phyloP scores from a whole-genome alignment of 2,888 invertebrate genomes.

The Philereme transversata region DNA sequence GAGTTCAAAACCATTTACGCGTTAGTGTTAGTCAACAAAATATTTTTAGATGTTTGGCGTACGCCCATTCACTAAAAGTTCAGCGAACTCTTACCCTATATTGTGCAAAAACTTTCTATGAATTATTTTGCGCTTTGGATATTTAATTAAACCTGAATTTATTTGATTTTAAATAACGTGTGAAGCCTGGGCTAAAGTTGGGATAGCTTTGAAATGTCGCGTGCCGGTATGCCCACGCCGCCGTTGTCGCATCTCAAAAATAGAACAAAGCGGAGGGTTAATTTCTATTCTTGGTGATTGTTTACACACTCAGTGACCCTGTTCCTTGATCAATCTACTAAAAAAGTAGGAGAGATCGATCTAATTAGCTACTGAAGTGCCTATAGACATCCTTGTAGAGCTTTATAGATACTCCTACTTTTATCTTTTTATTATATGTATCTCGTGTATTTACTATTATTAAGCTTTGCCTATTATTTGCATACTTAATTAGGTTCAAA shows the following conservation, averaged over 20 bases:
- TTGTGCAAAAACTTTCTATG: constrained; percentile 8
- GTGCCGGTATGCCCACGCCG: constrained; percentile 44
- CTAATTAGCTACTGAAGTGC: not conserved
- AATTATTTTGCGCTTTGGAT: not conserved
- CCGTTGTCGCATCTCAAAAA: constrained; percentile 57
- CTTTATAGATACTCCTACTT: not conserved
- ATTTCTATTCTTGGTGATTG: constrained; percentile 63
- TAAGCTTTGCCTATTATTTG: too few relatives aligned
- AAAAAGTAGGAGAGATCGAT: not conserved
- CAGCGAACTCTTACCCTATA: constrained; percentile 56
- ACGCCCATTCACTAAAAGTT: constrained; percentile 50
- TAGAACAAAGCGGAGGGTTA: constrained; percentile 70
- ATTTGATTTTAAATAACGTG: not conserved
- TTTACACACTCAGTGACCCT: constrained; percentile 50
- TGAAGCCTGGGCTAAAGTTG: constrained; percentile 37
- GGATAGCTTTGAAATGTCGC: constrained; percentile 58
- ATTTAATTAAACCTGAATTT: not conserved
- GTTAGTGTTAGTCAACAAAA: constrained; percentile 72
- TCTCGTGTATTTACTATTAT: too few relatives aligned
- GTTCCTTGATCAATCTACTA: constrained; percentile 31
- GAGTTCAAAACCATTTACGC: constrained; percentile 65
- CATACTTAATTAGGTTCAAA: too few relatives aligned
- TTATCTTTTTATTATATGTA: too few relatives aligned
- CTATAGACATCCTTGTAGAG: not conserved
- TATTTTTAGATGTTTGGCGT: constrained; percentile 74